phyloP scores from a whole-genome alignment of 2,113 vertebrate genomes.

The Pterocles orientalis region DNA sequence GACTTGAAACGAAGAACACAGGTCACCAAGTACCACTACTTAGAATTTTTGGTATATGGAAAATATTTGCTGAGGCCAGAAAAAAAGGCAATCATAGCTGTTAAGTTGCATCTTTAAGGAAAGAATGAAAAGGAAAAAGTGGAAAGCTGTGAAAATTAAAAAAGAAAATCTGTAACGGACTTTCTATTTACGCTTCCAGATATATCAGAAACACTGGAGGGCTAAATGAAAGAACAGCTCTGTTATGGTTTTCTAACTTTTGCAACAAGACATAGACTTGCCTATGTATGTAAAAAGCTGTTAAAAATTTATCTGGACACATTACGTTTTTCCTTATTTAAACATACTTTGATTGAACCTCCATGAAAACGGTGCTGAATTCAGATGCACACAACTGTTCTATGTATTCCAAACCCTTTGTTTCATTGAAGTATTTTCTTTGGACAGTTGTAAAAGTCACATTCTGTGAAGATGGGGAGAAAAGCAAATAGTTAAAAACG shows the following conservation, averaged over 20 bases:
- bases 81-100: neutral
- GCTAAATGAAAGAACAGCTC: neutral
- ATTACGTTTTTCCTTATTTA: neutral
- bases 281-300: neutral
- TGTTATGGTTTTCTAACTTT: neutral
- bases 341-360: constrained; percentile 93
- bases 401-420: constrained; percentile 94
- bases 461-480: constrained; percentile 73
- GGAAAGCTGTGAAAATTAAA: neutral
- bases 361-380: constrained; percentile 90
- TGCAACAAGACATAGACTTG: neutral
- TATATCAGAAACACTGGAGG: neutral
- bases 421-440: constrained; percentile 96
- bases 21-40: neutral
- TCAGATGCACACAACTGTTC: constrained; percentile 91
- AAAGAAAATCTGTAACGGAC: neutral
- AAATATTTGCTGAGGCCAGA: neutral
- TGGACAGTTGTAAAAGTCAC: constrained; percentile 89
- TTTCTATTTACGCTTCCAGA: neutral
- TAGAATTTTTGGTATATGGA: neutral
- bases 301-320: neutral
- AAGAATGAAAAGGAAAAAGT: neutral
- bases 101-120: neutral
- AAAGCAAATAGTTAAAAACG: neutral
- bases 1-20: neutral